Evolutionary conservation across 2,113 vertebrate species (phyloP).

Genomic region (Scartelaos histophorus): DNA sequence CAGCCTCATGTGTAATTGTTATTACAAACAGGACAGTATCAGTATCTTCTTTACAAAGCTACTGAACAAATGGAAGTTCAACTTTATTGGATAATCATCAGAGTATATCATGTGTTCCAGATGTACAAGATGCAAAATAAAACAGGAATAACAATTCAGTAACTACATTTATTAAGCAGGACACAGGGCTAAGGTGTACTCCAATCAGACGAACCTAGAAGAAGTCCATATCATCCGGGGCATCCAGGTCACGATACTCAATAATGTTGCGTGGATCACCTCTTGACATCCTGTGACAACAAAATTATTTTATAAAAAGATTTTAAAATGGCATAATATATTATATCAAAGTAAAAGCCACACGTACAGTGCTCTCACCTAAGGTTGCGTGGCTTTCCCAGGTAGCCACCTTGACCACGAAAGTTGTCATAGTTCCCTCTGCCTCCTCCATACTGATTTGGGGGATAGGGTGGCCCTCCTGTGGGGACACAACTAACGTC

Average conservation of each 20-base stretch:
- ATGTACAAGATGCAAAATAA: constrained; percentile 42
- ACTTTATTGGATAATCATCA: constrained; percentile 56
- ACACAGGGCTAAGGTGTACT: constrained; percentile 13
- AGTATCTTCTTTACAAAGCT: not conserved
- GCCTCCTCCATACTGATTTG: constrained; percentile 84
- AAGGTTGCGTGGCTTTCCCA: constrained; percentile 88
- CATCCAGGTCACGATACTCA: constrained; percentile 90
- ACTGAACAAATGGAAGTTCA: constrained; percentile 18
- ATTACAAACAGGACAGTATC: constrained; percentile 28
- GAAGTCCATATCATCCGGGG: constrained; percentile 91
- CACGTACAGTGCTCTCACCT: constrained; percentile 75
- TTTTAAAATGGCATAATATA: not conserved
- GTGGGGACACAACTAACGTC: constrained; percentile 18
- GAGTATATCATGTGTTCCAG: constrained; percentile 37
- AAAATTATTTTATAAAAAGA: not conserved
- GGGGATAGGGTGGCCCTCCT: constrained; percentile 85
- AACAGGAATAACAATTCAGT: constrained; percentile 15
- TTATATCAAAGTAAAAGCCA: constrained; percentile 20
- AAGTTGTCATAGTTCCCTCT: constrained; percentile 90
- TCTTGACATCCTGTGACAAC: constrained; percentile 82
- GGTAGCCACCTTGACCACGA: constrained; percentile 86
- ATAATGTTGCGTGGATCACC: constrained; percentile 90
- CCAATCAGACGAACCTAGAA: constrained; percentile 73
- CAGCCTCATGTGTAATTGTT: not conserved
- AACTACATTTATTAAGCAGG: constrained; percentile 18